Percentiles rank a stretch among this genome's conserved stretches.
Conservation (phyloP, 2,888 invertebrate species). For the Ormyrus pomaceus region DNA sequence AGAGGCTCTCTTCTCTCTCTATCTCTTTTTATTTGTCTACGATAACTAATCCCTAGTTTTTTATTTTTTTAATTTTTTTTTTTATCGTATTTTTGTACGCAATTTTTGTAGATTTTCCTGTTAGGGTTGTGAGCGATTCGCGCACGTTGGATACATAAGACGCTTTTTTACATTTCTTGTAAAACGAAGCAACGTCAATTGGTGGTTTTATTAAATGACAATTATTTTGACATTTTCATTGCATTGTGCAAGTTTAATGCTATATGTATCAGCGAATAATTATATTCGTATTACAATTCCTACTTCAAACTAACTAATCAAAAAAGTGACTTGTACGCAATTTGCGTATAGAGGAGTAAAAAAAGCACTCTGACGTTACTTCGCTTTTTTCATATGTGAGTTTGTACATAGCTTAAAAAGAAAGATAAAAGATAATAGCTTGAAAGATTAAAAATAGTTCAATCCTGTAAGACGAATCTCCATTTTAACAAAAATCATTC, state of each 20-base stretch:
- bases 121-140: conserved; percentile 19
- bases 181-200: conserved; percentile 50
- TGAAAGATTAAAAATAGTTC: conserved; percentile 52
- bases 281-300: too few species aligned
- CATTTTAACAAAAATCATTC: conserved; percentile 48
- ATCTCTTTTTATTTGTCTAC: background rate
- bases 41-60: too few species aligned
- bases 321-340: background rate
- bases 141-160: conserved; percentile 13
- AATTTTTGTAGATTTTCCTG: conserved; percentile 2
- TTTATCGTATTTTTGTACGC: background rate
- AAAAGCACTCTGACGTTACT: conserved; percentile 31
- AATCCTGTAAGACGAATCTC: conserved; percentile 42
- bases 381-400: conserved; percentile 54
- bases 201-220: background rate
- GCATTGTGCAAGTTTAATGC: background rate
- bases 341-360: background rate
- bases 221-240: conserved; percentile 11
- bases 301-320: too few species aligned
- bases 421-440: conserved; percentile 51
- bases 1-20: conserved; percentile 8
- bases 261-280: too few species aligned
- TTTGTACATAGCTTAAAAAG: conserved; percentile 58
- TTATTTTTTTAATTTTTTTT: conserved; percentile 5
- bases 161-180: conserved; percentile 45